Conservation (phyloP, 2,113 vertebrate genomes). For the Paracanthobrama guichenoti region DNA sequence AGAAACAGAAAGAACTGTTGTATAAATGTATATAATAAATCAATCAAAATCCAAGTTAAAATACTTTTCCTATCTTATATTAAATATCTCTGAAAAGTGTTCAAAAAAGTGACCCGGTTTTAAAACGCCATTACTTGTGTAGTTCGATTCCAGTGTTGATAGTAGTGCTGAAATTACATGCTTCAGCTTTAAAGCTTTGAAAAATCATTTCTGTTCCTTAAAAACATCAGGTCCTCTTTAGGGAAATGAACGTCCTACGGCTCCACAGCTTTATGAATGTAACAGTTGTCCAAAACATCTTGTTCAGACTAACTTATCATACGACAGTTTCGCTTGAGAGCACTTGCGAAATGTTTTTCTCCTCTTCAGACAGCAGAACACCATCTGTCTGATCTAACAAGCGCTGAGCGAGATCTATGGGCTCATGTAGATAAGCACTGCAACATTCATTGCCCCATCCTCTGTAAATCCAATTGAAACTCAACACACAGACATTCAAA, state of each 20-base stretch:
- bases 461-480: background rate
- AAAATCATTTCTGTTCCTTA: background rate
- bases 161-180: background rate
- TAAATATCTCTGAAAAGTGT: background rate
- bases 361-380: slow-evolving; percentile 42
- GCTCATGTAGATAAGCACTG: slow-evolving; percentile 8
- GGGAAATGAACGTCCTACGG: background rate
- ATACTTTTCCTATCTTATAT: background rate
- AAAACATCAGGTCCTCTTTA: slow-evolving; percentile 6
- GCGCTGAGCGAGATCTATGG: slow-evolving; percentile 32
- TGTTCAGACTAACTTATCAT: slow-evolving; percentile 39
- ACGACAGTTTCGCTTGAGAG: slow-evolving; percentile 35
- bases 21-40: background rate
- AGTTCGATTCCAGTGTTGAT: background rate
- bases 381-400: slow-evolving; percentile 53
- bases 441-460: slow-evolving; percentile 4
- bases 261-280: slow-evolving; percentile 22
- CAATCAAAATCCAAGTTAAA: background rate
- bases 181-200: background rate
- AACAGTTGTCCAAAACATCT: slow-evolving; percentile 33
- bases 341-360: slow-evolving; percentile 35
- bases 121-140: background rate
- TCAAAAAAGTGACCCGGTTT: background rate
- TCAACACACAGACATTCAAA: background rate
- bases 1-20: no score